Base-by-base conservation (phyloP, 1,140 invertebrate genomes). In the Popillia japonica region DNA sequence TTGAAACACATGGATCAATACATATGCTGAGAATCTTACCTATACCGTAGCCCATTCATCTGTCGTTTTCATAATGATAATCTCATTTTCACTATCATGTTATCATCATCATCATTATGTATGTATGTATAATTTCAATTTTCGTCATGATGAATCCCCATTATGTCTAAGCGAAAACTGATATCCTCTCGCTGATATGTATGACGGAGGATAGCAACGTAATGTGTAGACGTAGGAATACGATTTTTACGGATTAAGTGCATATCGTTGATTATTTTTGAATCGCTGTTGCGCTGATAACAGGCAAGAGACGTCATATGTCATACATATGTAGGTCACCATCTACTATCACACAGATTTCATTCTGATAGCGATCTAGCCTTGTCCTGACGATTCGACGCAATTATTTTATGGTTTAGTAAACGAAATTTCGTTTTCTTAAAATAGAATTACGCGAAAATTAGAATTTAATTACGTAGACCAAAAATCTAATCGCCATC, bases 1-100 rank as follows among this genome's bases (percentile, higher is more conserved):
- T 82, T 68, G 80, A 83, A 77, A 79, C 61, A 77, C 77, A 78
- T 79, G 79, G 81, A 81, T 80, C 79, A 83, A 81, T 81, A 79
- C 72, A 72, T 80, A 81, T 79, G 78, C 80, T 79, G 80, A 68
- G 80, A 79, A 68, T 80, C 81, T 82, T 80, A 77, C 78, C 80
- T 80, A 34, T 34, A 82, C 81, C 77, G 80, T 79, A 78, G 77
- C 68, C 23, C 40, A 44, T 77, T 41, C 68, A 77, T 72, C 40
- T 72, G 41, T 14, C 61, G 68, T 42, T 68, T 77, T 42, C 40
- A 72, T 40, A 77, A 44, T 72, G 34, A 77, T 41, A 41, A 41
- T 34, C 11, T 59, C 48, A n/a, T 59, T 61, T 78, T 73, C 73
- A 72, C 75, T 40, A 11, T 64, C n/a, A 72, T 34, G 27, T 55